phyloP scores from a whole-genome alignment of 1,140 invertebrate species.

The Cotesia glomerata region DNA sequence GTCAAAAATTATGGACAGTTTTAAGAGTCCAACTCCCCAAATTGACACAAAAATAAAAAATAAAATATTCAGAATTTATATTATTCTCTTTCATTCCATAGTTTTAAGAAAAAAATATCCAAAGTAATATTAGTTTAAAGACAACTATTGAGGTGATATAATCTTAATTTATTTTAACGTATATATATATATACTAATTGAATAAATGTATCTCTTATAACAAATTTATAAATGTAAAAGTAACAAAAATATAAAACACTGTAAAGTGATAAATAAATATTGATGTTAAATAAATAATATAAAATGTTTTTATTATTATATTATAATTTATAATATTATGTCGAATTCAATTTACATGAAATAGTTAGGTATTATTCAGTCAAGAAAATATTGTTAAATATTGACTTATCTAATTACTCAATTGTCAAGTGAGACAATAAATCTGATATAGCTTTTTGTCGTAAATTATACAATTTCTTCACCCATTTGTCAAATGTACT shows the following conservation, averaged over 20 bases:
- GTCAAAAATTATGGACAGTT: neutral
- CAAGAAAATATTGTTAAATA: neutral
- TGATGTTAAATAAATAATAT: neutral
- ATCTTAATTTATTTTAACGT: neutral
- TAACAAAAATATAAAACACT: conserved; percentile 25
- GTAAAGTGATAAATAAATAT: conserved; percentile 43
- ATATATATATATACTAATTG: conserved; percentile 21
- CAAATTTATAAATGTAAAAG: conserved; percentile 28
- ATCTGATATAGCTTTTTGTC: conserved; percentile 58
- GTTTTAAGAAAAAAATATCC: neutral
- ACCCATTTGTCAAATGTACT: conserved; percentile 60
- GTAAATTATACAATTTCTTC: conserved; percentile 58
- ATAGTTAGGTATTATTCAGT: neutral
- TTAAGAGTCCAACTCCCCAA: neutral
- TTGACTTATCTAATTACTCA: conserved; percentile 12
- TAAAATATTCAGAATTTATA: neutral
- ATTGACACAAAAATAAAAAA: neutral
- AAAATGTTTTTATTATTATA: neutral
- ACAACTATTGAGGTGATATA: neutral
- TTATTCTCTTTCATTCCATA: neutral
- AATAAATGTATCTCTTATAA: conserved; percentile 15
- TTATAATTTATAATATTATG: neutral
- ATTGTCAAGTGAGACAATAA: conserved; percentile 37
- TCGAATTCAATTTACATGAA: too few relatives aligned
- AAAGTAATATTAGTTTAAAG: neutral